These are phyloP conservation scores for Byasa hedistus DNA, from an alignment of 2,888 invertebrate genomes.

Conservation along the genomic window DNA sequence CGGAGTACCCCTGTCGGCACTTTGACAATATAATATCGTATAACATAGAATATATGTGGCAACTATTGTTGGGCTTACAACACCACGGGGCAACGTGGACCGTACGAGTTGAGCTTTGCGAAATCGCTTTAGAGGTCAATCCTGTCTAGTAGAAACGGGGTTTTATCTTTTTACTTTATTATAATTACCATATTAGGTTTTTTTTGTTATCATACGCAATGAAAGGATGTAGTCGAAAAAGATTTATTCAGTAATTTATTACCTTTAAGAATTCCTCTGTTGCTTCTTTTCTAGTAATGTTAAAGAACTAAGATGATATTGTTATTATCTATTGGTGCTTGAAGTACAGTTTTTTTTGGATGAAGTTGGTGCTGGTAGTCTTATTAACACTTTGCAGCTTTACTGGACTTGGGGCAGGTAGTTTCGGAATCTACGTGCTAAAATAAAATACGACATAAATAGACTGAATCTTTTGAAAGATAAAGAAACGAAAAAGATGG, in stretches of 20 bases:
- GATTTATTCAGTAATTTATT: not conserved
- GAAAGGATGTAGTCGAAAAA: not conserved
- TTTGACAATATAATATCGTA: constrained; percentile 51
- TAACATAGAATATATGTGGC: constrained; percentile 36
- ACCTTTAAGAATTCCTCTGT: not conserved
- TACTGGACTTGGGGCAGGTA: no score
- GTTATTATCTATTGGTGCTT: no score
- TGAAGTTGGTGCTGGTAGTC: no score
- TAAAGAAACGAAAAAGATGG: no score
- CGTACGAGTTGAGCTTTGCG: constrained; percentile 47
- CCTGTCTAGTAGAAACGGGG: constrained; percentile 26
- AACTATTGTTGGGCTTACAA: constrained; percentile 46
- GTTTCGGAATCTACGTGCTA: no score
- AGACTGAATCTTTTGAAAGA: no score
- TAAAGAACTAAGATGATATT: no score
- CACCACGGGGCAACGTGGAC: constrained; percentile 47
- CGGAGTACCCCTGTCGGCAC: constrained; percentile 37
- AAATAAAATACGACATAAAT: no score
- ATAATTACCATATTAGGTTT: constrained; percentile 15
- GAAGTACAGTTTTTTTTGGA: no score
- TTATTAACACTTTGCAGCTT: no score
- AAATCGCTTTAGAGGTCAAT: constrained; percentile 54
- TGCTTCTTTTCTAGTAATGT: not conserved
- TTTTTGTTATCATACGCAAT: not conserved
- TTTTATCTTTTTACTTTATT: constrained; percentile 24